Percentiles rank a stretch among this genome's conserved stretches.
Evolutionary conservation across 2,888 invertebrate species (phyloP).

Genomic region (Epiblema foenella): DNA sequence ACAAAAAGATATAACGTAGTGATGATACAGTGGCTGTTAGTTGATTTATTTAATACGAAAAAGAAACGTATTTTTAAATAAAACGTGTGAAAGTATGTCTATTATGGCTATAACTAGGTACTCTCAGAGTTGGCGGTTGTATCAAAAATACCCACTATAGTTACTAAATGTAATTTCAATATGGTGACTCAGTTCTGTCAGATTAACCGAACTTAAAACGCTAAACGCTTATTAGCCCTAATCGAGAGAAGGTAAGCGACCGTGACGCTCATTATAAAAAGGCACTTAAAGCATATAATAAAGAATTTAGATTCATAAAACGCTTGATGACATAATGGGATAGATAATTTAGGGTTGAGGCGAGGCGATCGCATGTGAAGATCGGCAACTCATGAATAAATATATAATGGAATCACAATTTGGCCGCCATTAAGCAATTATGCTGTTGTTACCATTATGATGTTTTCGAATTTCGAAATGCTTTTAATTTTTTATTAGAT

Average conservation of each 20-base stretch:
- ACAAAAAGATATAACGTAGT: too few relatives aligned
- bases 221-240: constrained; percentile 75
- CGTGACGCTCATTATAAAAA: constrained; percentile 74
- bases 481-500: constrained; percentile 83
- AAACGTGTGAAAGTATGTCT: too few relatives aligned
- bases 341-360: constrained; percentile 75
- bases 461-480: constrained; percentile 81
- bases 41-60: too few relatives aligned
- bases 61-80: too few relatives aligned
- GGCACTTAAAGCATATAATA: constrained; percentile 75
- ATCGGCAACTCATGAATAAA: constrained; percentile 81
- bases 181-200: constrained; percentile 23
- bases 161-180: background rate
- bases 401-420: constrained; percentile 74
- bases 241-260: constrained; percentile 74
- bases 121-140: too few relatives aligned
- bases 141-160: too few relatives aligned
- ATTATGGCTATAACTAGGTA: too few relatives aligned
- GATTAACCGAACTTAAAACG: constrained; percentile 53
- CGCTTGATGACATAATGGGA: constrained; percentile 82
- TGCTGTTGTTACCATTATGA: constrained; percentile 78
- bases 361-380: constrained; percentile 70
- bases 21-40: too few relatives aligned
- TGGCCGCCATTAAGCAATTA: constrained; percentile 82
- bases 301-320: constrained; percentile 81